phyloP scores from a whole-genome alignment of 2,797 vertebrate species.

The Sylvilagus floridanus region DNA sequence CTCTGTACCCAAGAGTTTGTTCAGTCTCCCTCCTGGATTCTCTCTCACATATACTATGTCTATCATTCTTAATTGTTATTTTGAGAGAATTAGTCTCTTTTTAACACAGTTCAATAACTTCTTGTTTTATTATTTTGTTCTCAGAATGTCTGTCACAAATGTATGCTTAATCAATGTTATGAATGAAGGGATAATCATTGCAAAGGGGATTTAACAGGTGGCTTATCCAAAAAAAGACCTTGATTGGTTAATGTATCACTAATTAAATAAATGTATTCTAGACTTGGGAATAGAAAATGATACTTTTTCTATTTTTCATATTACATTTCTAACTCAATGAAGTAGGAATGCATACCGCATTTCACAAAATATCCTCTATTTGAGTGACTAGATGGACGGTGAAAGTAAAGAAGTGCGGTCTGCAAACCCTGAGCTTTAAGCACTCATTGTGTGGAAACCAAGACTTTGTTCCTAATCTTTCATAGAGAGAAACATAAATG shows the following conservation, averaged over 20 bases:
- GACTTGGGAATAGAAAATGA: background rate
- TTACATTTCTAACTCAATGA: background rate
- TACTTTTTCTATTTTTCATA: conserved; percentile 22
- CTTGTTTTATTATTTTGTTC: conserved; percentile 31
- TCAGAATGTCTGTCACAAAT: background rate
- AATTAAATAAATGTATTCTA: background rate
- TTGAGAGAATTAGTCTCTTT: background rate
- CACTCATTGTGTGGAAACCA: background rate
- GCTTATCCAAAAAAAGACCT: background rate
- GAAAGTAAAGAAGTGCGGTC: background rate
- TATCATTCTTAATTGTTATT: background rate
- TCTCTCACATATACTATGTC: background rate
- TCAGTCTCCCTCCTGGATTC: background rate
- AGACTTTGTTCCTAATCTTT: background rate
- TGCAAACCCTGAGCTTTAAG: background rate
- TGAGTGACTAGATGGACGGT: background rate
- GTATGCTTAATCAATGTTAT: background rate
- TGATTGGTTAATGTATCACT: background rate
- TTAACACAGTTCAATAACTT: background rate
- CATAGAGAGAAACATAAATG: background rate
- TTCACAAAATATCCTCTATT: background rate
- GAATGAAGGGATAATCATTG: background rate
- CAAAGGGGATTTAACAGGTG: background rate
- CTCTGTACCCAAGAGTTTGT: background rate
- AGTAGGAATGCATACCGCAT: background rate